Base-by-base conservation (phyloP, 2,888 invertebrate species). In the Venusia cambrica region DNA sequence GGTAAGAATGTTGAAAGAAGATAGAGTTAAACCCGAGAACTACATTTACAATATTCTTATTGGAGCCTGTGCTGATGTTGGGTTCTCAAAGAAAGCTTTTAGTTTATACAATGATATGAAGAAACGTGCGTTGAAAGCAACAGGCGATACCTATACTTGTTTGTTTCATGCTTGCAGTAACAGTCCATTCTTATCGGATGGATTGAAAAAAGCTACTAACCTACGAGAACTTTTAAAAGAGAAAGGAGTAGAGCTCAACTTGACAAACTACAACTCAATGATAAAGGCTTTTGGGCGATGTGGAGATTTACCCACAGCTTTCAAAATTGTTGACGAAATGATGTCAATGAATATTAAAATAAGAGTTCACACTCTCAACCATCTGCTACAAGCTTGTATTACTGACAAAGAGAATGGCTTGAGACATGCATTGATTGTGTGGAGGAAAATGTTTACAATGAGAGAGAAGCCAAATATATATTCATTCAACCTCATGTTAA, bases 261-360 rank as follows among this genome's bases (percentile, higher is more conserved):
- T 90, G 1, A 90, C 91, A 3, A 95, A 93, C 61, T 97, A 95
- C 62, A 93, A 97, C 85, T 91, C 94, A 2, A 94, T 97, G 93
- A 94, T 97, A 14, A 97, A 96, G 87, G 95, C 96, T 1, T 98
- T 94, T 81, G 96, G 96, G 0, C 88, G 93, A 39, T 94, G 94
- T 74, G 94, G 94, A 0, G 93, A 96, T 67, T 66, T 96, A 7
- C 62, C 89, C 36, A 92, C 91, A 16, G 95, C 97, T 1, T 97
- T 97, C 73, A 67, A 89, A 62, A 70, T 97, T 35, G 94, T 93
- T 1, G 97, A 98, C 81, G 94, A 96, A 85, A 95, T 97, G 93
- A 61, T 87, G 1, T 81, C 90, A 20, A 91, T 91, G 37, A 78
- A 88, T 29, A 75, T 94, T 6, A 69, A 80, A 37, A 74, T 94